phyloP scores from a whole-genome alignment of 1,140 invertebrate genomes.

The Drosophila mojavensis region DNA sequence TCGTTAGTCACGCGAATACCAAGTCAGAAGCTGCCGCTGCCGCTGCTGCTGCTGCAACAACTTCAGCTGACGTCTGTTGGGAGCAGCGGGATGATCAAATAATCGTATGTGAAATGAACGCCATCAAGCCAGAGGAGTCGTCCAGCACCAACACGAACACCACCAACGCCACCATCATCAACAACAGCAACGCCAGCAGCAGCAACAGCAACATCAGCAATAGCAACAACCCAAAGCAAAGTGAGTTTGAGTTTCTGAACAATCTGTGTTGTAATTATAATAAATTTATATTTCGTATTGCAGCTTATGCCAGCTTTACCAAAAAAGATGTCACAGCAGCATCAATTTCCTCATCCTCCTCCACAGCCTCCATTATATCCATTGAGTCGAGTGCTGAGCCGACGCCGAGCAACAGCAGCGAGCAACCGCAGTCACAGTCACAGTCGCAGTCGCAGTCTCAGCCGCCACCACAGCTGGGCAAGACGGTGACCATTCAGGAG shows the following conservation, averaged over 20 bases:
- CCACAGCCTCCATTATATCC: slow-evolving; percentile 65
- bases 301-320: slow-evolving; percentile 72
- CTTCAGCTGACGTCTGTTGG: slow-evolving; percentile 36
- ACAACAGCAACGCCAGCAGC: slow-evolving; percentile 8
- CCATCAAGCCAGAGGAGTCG: slow-evolving; percentile 62
- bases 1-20: slow-evolving; percentile 27
- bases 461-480: slow-evolving; percentile 30
- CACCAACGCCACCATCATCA: not conserved
- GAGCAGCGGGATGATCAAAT: slow-evolving; percentile 61
- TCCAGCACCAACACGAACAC: not conserved
- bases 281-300: slow-evolving; percentile 9
- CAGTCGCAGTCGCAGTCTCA: too few species aligned
- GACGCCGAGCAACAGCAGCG: slow-evolving; percentile 26
- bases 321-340: slow-evolving; percentile 61
- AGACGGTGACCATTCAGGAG: slow-evolving; percentile 45
- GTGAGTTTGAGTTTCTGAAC: slow-evolving; percentile 35
- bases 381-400: slow-evolving; percentile 52
- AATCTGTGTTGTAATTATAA: not conserved
- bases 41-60: not conserved
- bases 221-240: slow-evolving; percentile 61
- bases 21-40: slow-evolving; percentile 19
- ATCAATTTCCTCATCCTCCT: slow-evolving; percentile 63
- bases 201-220: slow-evolving; percentile 20
- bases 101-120: slow-evolving; percentile 69
- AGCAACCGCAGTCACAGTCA: not conserved